Base-by-base conservation (phyloP, 1,140 invertebrate species). In the Macrostomum lignano region DNA sequence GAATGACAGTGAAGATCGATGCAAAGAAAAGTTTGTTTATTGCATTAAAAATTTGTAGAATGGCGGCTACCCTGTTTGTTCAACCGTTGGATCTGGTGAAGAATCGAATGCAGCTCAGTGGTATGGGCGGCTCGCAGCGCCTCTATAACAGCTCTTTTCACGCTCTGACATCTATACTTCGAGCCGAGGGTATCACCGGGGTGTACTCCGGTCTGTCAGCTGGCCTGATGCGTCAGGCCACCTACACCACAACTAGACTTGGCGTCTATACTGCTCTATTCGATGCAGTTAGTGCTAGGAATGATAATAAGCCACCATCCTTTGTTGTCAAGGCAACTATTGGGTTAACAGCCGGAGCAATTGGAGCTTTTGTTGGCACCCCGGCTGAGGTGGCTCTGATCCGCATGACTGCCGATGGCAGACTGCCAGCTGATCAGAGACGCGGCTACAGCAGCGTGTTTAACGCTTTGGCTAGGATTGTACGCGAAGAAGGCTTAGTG, bases 61-160 rank as follows among this genome's bases (percentile, higher is more conserved):
- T 94, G 81, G 70, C 65, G 23, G 88, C 86, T 7, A 96, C 88
- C 21, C 66, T 70, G 42, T 75, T 94, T 46, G 88, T 96, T 2
- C 88, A 98, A 53, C 91, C 91, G 0, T 57, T 98, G 32, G 91
- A 98, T 65, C 62, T 98, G 37, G 71, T 98, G 2, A 96, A 98
- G 61, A 96, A 86, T 55, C 66, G 91, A 33, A 96, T 98, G 86
- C 91, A 98, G 60, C 55, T 96, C 25, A 76, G 74, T 43, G 70
- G 76, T 58, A 62, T 59, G 17, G 66, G 63, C n/a, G 66, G 68
- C 2, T 66, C 64, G 23, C 65, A 66, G 4, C 72, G 70, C 43
- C 72, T 77, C 50, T 67, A 71, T 44, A 68, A 67, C 43, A 73
- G 68, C 9, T 73, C 70, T 49, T 64, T 72, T 21, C 67, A 74